Evolutionary conservation across 2,113 vertebrate species (phyloP), one percentile per base, ranked within the genome.

Genomic region (Paramormyrops kingsleyae): DNA sequence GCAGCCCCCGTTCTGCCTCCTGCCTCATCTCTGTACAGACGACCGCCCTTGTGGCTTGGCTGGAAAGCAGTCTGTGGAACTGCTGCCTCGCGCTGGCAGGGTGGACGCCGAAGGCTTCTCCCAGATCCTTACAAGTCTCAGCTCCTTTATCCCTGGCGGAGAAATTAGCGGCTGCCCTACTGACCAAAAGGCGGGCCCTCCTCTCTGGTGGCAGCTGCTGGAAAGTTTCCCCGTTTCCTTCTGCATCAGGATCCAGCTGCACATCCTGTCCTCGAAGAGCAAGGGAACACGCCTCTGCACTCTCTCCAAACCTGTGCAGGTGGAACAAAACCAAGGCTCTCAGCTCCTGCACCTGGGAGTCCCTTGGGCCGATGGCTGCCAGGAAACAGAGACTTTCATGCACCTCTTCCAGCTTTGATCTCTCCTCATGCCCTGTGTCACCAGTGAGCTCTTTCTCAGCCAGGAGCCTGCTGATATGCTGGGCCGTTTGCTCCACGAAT

Each of bases 121-220:
- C 94, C 52, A 99, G 95, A 93, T 99, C 97, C 90, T 80, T 87
- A 9, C 97, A 94, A 80, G 94, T 91, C 90, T 97, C 97, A 3
- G 85, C 56, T 0, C 87, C 90, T 1, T 88, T 83, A 2, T 95
- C 94, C 0, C 96, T 96, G 13, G 95, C 93, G 74, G 94, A 96
- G 91, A 97, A 97, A 91, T 92, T 94, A 0, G 97, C 95, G 0
- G 97, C 97, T 0, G 98, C 97, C 13, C 97, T 94, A 12, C 95
- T 91, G 49, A 97, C 94, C n/a, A 98, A 92, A 74, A 97, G 92
- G 35, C 91, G 86, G 4, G 95, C 93, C 89, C 17, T 93, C 56
- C 87, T 95, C 88, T 96, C 94, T 24, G 92, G 89, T 52, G 89
- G 10, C 10, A 21, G 12, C 53, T 66, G 77, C 62, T 70, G 7